Base-by-base conservation (phyloP, 2,888 invertebrate species). In the Hanleya hanleyi region DNA sequence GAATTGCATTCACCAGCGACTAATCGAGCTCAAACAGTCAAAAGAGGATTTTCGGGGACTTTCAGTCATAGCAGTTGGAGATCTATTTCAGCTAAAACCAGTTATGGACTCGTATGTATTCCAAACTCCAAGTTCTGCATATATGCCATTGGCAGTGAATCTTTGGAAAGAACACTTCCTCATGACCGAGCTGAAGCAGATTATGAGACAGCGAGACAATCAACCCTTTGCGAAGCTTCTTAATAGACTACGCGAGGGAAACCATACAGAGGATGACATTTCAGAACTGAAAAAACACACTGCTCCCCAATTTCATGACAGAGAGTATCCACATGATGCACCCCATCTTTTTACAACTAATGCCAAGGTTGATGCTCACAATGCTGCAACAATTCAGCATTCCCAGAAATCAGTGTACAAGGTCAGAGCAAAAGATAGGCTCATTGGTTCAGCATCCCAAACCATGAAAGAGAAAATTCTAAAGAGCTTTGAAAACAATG, bases 151-250 rank as follows among this genome's bases (percentile, higher is more conserved):
- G 12, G 77, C 79, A 18, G 70, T 61, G 12, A 78, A 76, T 68
- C 36, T 81, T 33, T 81, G 81, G 78, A 62, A 50, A 65, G 76
- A 76, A 15, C 51, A 74, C 3, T 76, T 81, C 41, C 9, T 50
- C 12, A 71, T 80, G 64, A 75, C 68, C 70, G 78, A 80, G 67
- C 38, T 81, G 22, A 80, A 66, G 35, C 67, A 73, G 50, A 77
- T 80, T 7, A 79, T 79, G 79, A 65, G 80, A 32, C 81, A 81
- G 49, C 69, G 41, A 66, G 79, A 80, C 18, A 72, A 69, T 62
- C 73, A 51, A 67, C 9, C 35, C 5, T 83, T 81, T 77, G 83
- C 81, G 35, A 65, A 76, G 49, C 57, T 81, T 2, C 65, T 81
- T 1, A 81, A 81, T 62, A 57, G 81, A 62, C 32, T 80, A 7